A percentile compares a stretch with the other conserved stretches of the same genome.
phyloP scores from a whole-genome alignment of 2,113 vertebrate genomes.

The Mungos mungo region DNA sequence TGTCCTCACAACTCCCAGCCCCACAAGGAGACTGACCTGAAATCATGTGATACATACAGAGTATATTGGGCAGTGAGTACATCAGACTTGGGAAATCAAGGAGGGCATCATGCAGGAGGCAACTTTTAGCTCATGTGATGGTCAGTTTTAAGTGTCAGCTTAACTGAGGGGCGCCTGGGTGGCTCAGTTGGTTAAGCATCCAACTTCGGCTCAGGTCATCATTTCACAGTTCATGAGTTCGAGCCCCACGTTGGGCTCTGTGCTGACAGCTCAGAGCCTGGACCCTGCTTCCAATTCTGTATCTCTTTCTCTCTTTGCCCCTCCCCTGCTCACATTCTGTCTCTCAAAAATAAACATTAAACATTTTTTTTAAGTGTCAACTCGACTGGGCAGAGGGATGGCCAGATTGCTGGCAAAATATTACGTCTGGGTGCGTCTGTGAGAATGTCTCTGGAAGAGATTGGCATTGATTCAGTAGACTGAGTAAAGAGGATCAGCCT shows the following conservation, averaged over 20 bases:
- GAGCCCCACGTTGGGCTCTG: too few species aligned
- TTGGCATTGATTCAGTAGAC: neutral
- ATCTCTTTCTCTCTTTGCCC: too few species aligned
- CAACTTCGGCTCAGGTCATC: too few species aligned
- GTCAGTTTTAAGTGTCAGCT: neutral
- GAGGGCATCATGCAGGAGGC: neutral
- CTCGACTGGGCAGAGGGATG: neutral
- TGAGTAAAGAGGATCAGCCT: neutral
- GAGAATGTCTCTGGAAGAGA: neutral
- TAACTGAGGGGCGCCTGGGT: neutral
- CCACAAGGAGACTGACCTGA: neutral
- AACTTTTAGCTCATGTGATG: neutral
- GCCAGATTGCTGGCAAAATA: neutral
- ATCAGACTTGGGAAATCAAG: neutral
- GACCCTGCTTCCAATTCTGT: too few species aligned
- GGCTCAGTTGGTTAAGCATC: too few species aligned
- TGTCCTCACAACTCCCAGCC: neutral
- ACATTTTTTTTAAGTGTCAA: neutral
- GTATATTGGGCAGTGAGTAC: rapidly evolving
- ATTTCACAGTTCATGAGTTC: too few species aligned
- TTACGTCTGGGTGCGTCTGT: neutral
- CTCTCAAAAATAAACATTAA: too few species aligned
- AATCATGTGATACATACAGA: neutral
- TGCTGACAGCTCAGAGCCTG: too few species aligned
- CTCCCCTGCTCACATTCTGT: too few species aligned